Percentiles rank a stretch among this genome's conserved stretches.
phyloP scores from a whole-genome alignment of 2,113 vertebrate species.

The Pseudopipra pipra region DNA sequence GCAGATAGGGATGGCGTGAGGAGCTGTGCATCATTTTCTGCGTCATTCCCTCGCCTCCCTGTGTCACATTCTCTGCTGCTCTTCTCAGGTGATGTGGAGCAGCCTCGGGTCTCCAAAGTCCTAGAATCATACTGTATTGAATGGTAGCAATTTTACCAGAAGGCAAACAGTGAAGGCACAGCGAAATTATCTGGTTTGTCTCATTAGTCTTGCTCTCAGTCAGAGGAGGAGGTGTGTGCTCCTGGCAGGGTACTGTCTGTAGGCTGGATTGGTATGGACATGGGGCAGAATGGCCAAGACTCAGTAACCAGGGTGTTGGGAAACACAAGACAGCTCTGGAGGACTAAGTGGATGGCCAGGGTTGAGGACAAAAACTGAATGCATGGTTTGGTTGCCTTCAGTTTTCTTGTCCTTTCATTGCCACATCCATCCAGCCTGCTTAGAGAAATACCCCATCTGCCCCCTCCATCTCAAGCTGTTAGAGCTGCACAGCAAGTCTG shows the following conservation, averaged over 20 bases:
- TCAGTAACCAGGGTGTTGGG: neutral
- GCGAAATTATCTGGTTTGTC: neutral
- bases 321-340: slow-evolving; percentile 1
- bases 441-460: slow-evolving; percentile 1
- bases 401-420: slow-evolving; percentile 44
- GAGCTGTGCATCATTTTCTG: neutral
- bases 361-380: neutral
- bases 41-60: neutral
- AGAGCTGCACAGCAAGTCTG: neutral
- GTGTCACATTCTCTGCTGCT: neutral
- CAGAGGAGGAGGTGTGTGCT: neutral
- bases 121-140: neutral
- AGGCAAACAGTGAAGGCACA: neutral
- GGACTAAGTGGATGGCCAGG: slow-evolving; percentile 27
- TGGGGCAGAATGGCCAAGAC: neutral
- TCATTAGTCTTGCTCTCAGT: neutral
- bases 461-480: slow-evolving; percentile 34
- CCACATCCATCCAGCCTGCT: slow-evolving; percentile 14
- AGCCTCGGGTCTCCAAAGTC: neutral
- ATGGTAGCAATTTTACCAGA: neutral
- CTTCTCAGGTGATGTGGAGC: neutral
- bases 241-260: neutral
- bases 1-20: neutral
- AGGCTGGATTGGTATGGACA: neutral
- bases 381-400: neutral